Percentiles rank a stretch among this genome's conserved stretches.
These are phyloP conservation scores for Elachura formosa DNA, from an alignment of 2,113 vertebrate species.

Conservation along the genomic window DNA sequence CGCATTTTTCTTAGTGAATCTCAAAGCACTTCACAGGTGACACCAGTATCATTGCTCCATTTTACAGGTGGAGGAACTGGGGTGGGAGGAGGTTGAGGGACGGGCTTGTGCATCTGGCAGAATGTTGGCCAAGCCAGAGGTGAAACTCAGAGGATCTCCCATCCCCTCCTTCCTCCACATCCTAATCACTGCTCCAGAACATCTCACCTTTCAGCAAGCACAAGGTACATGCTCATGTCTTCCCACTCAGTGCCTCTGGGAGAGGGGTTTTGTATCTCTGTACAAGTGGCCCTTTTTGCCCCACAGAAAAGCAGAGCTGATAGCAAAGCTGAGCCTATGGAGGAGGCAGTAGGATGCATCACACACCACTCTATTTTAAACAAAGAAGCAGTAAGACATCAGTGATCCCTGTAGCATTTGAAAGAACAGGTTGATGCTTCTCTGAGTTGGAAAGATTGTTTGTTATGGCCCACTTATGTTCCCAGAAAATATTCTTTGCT, in stretches of 20 bases:
- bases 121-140: background rate
- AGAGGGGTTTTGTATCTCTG: background rate
- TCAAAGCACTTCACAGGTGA: background rate
- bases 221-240: background rate
- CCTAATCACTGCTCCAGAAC: background rate
- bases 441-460: background rate
- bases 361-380: background rate
- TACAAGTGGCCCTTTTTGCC: background rate
- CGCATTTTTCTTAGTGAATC: background rate
- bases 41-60: background rate
- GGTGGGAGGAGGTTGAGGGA: background rate
- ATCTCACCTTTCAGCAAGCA: background rate
- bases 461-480: background rate
- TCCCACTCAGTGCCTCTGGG: background rate
- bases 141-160: background rate
- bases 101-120: background rate
- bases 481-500: background rate
- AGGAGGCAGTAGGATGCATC: background rate
- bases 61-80: background rate
- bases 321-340: background rate
- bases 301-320: background rate
- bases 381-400: background rate
- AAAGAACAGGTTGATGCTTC: background rate
- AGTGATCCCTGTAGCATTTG: background rate
- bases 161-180: background rate